These are phyloP conservation scores for Zeugodacus cucurbitae DNA, from an alignment of 1,140 invertebrate genomes.

Conservation along the genomic window DNA sequence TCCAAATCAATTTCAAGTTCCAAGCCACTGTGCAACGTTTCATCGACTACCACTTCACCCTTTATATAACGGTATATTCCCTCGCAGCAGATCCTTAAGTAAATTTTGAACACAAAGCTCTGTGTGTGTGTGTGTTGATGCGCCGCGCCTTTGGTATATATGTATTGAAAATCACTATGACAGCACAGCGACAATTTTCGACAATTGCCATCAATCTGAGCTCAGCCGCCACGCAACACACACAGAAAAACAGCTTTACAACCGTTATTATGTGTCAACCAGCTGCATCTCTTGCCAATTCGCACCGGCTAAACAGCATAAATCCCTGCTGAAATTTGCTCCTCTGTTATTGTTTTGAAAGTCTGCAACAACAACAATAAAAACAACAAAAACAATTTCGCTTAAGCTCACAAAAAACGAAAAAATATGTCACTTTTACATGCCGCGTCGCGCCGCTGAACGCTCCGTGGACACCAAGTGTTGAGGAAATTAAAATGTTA, in stretches of 20 bases:
- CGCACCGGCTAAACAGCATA: slow-evolving; percentile 17
- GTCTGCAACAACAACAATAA: neutral
- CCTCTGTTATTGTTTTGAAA: slow-evolving; percentile 34
- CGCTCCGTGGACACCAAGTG: neutral
- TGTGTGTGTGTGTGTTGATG: neutral
- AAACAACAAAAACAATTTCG: neutral
- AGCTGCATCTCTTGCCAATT: neutral
- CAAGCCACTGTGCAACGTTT: neutral
- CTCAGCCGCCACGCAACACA: neutral
- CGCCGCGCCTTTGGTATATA: neutral
- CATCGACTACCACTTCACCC: neutral
- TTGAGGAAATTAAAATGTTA: slow-evolving; percentile 36
- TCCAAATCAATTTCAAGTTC: too few species aligned
- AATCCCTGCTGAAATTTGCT: slow-evolving; percentile 15
- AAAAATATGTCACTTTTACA: neutral
- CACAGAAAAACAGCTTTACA: neutral
- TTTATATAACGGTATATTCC: neutral
- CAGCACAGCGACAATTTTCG: slow-evolving; percentile 12
- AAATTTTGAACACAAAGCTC: neutral
- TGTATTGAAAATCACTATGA: neutral
- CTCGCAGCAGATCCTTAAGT: neutral
- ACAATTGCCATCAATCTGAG: neutral
- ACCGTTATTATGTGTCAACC: neutral
- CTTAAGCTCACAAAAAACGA: neutral
- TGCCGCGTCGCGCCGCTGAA: neutral